Conservation (phyloP, 2,888 invertebrate species). For the Nudaria mundana region DNA sequence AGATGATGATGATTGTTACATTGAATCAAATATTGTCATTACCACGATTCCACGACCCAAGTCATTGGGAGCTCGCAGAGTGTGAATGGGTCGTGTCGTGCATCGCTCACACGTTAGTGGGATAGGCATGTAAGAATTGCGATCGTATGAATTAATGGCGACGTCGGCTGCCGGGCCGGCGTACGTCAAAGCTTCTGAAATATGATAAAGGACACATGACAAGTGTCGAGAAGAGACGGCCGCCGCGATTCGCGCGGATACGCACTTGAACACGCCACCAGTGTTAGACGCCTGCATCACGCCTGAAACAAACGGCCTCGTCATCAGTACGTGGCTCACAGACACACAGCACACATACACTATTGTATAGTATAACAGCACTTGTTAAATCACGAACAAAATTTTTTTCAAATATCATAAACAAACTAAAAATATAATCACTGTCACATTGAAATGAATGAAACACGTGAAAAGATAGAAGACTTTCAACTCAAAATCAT, state of each 20-base stretch:
- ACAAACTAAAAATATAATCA: constrained; percentile 8
- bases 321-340: constrained; percentile 45
- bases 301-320: constrained; percentile 87
- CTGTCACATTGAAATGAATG: constrained; percentile 26
- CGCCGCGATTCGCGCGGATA: constrained; percentile 57
- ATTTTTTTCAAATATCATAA: constrained; percentile 1
- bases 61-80: constrained; percentile 70
- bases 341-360: constrained; percentile 28
- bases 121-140: constrained; percentile 75
- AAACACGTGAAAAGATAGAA: constrained; percentile 28
- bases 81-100: constrained; percentile 60
- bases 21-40: constrained; percentile 76
- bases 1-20: too few species aligned
- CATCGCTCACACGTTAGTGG: constrained; percentile 74
- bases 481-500: constrained; percentile 21
- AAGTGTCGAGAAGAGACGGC: constrained; percentile 68
- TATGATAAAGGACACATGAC: constrained; percentile 82
- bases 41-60: constrained; percentile 76
- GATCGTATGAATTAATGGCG: constrained; percentile 77
- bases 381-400: constrained; percentile 4
- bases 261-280: constrained; percentile 91
- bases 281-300: constrained; percentile 94
- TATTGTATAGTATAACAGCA: constrained; percentile 14
- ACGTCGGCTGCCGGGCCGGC: constrained; percentile 69
- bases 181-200: constrained; percentile 77